phyloP scores from a whole-genome alignment of 1,140 invertebrate species.

The Hyposmocoma kahamanoa region DNA sequence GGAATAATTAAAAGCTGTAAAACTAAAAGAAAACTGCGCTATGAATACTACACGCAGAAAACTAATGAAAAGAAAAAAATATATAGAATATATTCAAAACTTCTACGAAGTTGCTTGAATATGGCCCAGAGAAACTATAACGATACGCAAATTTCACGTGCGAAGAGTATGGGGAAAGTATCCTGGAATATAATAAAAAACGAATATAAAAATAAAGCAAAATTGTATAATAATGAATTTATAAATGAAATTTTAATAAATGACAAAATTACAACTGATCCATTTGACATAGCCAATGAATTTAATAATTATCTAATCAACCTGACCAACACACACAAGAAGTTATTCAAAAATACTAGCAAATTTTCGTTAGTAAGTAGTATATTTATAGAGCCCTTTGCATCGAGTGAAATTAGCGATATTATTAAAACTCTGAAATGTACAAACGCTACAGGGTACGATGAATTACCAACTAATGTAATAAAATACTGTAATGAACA shows the following conservation, averaged over 20 bases:
- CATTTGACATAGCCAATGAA: not conserved
- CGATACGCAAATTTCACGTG: not conserved
- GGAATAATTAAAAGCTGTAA: not conserved
- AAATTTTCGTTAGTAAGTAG: not conserved
- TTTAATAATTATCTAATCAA: constrained; percentile 1
- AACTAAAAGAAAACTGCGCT: constrained; percentile 2
- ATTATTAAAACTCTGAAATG: not conserved
- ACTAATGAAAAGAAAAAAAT: not conserved
- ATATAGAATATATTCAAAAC: not conserved
- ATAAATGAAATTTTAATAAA: constrained; percentile 1
- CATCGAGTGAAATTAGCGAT: not conserved
- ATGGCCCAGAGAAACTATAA: not conserved
- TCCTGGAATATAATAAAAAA: constrained; percentile 4
- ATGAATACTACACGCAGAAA: not conserved
- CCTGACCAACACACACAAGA: not conserved
- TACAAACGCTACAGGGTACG: constrained; percentile 4
- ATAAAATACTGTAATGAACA: not conserved
- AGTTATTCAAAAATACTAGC: not conserved
- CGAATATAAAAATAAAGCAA: not conserved
- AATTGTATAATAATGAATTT: not conserved
- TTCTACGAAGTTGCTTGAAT: not conserved
- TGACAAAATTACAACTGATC: not conserved
- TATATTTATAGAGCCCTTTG: not conserved
- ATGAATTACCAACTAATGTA: not conserved
- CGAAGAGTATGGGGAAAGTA: constrained; percentile 1